Evolutionary conservation across 2,113 vertebrate genomes (phyloP).

Genomic region (Leptobrachium leishanense): DNA sequence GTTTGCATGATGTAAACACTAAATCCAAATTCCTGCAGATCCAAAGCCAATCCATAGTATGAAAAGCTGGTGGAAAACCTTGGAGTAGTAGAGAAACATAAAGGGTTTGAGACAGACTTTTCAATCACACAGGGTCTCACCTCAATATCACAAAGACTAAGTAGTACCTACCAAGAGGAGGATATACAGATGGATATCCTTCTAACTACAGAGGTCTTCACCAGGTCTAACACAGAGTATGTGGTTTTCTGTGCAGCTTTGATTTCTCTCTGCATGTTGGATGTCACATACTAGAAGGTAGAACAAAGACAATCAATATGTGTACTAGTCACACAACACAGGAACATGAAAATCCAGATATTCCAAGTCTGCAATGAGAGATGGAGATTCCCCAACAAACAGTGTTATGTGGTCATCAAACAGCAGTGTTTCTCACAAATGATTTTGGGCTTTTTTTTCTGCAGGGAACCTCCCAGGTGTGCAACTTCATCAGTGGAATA

Average conservation of each 20-base stretch:
- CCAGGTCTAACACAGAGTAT: conserved; percentile 63
- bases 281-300: conserved; percentile 67
- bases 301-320: not conserved
- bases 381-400: too few relatives aligned
- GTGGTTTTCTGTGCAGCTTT: conserved; percentile 48
- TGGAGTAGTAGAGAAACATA: not conserved
- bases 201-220: conserved; percentile 66
- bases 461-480: too few relatives aligned
- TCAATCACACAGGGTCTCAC: not conserved
- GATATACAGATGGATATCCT: conserved; percentile 66
- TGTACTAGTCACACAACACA: not conserved
- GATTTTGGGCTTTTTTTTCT: too few relatives aligned
- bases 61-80: conserved; percentile 75
- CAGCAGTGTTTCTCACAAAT: too few relatives aligned
- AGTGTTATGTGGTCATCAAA: too few relatives aligned
- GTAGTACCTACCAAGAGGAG: conserved; percentile 67
- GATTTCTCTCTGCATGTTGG: conserved; percentile 76
- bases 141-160: not conserved
- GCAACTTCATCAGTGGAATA: too few relatives aligned
- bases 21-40: conserved; percentile 76
- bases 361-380: not conserved
- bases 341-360: not conserved
- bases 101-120: too few relatives aligned
- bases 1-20: conserved; percentile 76
- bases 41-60: conserved; percentile 75